phyloP scores from a whole-genome alignment of 2,797 vertebrate species.

The Xiphophorus birchmanni region DNA sequence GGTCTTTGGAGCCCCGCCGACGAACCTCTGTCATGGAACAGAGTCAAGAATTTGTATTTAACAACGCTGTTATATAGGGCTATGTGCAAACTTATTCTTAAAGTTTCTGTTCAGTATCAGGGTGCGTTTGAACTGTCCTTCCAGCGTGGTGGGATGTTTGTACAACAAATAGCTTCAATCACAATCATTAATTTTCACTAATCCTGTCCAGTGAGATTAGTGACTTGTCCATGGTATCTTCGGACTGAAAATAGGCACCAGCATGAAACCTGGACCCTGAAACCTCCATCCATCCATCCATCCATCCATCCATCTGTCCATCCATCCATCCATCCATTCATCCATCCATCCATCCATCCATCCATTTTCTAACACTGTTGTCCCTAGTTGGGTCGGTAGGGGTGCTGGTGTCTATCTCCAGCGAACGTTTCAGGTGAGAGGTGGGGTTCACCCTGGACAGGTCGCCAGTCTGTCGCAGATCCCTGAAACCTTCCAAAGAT shows the following conservation, averaged over 20 bases:
- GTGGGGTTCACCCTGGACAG: too few species aligned
- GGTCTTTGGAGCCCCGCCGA: slow-evolving; percentile 91
- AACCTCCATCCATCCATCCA: neutral
- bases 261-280: neutral
- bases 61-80: neutral
- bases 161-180: neutral
- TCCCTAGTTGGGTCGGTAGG: too few species aligned
- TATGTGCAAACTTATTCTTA: neutral
- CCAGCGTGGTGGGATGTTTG: neutral
- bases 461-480: too few species aligned
- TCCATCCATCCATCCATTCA: too few species aligned
- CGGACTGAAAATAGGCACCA: neutral
- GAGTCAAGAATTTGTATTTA: neutral
- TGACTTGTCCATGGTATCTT: neutral
- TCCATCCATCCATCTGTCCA: too few species aligned
- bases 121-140: neutral
- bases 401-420: too few species aligned
- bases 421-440: too few species aligned
- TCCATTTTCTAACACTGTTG: too few species aligned
- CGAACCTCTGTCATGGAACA: slow-evolving; percentile 85
- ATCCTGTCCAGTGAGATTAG: neutral
- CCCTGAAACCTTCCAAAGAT: neutral
- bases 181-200: neutral
- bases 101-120: neutral
- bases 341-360: too few species aligned